Base-by-base conservation (phyloP, 2,888 invertebrate genomes). In the Euphydryas editha region DNA sequence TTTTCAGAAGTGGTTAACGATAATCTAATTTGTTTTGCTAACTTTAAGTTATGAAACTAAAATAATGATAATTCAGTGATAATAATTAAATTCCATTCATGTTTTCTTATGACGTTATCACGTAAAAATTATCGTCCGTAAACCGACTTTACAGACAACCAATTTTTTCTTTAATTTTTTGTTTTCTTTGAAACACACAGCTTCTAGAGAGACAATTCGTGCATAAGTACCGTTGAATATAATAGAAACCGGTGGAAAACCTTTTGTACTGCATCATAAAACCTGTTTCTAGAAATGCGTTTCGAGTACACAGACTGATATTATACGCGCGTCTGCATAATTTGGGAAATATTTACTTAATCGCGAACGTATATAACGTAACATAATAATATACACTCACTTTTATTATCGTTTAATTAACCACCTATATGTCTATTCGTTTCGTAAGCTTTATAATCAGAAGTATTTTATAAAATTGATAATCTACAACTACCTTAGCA, bases 211-310 rank as follows among this genome's bases (percentile, higher is more conserved):
- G 66, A 67, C n/a, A 57, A 63, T 62, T 47, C 60, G 65, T 64
- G 57, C 63, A 67, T 61, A 59, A 69, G 64, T 72, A 65, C 70
- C 71, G 71, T 71, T 69, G 59, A 68, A 73, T 69, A 72, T 70
- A 70, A 70, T 71, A 70, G 62, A 58, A 65, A 65, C 65, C 72
- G 67, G 65, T 61, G 68, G 72, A 67, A 66, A 75, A 76, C 76
- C 77, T 78, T 78, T 78, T 78, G 78, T 78, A 76, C 75, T 75
- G 77, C 80, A 78, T 80, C 79, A 74, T 79, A 82, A 85, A 90
- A 90, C 90, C 81, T 79, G 89, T 89, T 90, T 81, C 78, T 79
- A 82, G 84, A 84, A 86, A 88, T 87, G 88, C 83, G 81, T 76
- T 77, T 47, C 36, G 55, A 59, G 36, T 57, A 54, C 46, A 10